A percentile compares a stretch with the other conserved stretches of the same genome.
Conservation (phyloP, 2,888 invertebrate species). For the Amblyjoppa proteus region DNA sequence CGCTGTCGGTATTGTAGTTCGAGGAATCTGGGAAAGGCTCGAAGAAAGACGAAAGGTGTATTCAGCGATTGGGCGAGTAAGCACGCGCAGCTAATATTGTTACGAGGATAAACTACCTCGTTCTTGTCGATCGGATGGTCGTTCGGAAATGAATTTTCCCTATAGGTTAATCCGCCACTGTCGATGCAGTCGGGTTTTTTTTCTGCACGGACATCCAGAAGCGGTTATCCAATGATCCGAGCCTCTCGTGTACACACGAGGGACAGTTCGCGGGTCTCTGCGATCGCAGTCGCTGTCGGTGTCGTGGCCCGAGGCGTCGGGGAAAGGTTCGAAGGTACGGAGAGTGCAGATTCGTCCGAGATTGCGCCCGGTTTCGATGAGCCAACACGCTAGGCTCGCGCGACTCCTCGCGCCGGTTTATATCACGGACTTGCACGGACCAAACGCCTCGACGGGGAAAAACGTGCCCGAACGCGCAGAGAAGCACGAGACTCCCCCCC, state of each 20-base stretch:
- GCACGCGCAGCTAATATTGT: neutral
- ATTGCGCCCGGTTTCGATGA: slow-evolving; percentile 16
- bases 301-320: slow-evolving; percentile 12
- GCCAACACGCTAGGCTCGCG: slow-evolving; percentile 13
- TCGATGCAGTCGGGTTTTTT: neutral
- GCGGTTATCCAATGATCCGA: slow-evolving; percentile 11
- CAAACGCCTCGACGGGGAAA: slow-evolving; percentile 15
- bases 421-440: neutral
- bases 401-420: slow-evolving; percentile 37
- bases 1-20: neutral
- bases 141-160: neutral
- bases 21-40: slow-evolving; percentile 31
- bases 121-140: neutral
- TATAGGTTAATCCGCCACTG: neutral
- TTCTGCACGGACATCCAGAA: neutral
- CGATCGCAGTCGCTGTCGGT: neutral
- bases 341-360: slow-evolving; percentile 19
- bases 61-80: neutral
- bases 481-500: slow-evolving; percentile 38
- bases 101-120: neutral
- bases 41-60: neutral
- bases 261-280: neutral
- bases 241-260: neutral
- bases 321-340: slow-evolving; percentile 29
- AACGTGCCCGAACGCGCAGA: slow-evolving; percentile 27